phyloP scores from a whole-genome alignment of 2,888 invertebrate species.

The Nemotelus pantherinus region DNA sequence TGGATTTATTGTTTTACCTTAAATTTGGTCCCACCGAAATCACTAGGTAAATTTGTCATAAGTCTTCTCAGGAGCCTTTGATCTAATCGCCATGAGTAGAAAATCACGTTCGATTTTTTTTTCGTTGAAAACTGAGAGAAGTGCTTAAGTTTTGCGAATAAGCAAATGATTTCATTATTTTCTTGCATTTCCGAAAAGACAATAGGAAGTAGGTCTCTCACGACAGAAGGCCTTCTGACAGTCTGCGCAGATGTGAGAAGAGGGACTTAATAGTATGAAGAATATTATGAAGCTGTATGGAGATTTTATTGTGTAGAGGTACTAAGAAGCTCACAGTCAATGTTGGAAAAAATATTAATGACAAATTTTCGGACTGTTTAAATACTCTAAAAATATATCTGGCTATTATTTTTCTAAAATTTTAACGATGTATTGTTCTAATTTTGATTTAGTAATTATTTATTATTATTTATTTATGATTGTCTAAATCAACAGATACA shows the following conservation, averaged over 20 bases:
- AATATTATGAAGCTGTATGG: neutral
- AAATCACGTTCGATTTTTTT: constrained; percentile 29
- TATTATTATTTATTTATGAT: too few relatives aligned
- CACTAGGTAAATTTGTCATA: neutral
- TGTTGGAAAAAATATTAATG: neutral
- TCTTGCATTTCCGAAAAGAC: neutral
- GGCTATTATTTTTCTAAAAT: too few relatives aligned
- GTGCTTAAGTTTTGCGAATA: constrained; percentile 14
- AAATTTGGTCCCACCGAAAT: constrained; percentile 27
- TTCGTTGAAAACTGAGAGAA: constrained; percentile 7
- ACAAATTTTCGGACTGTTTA: too few relatives aligned
- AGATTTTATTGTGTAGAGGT: neutral
- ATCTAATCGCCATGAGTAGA: constrained; percentile 2
- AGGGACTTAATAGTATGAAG: neutral
- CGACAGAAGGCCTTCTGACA: constrained; percentile 22
- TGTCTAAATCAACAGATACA: too few relatives aligned
- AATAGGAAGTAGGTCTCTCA: constrained; percentile 21
- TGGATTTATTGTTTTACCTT: neutral
- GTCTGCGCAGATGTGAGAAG: neutral
- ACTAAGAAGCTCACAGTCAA: neutral
- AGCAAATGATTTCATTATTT: constrained; percentile 18
- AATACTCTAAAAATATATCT: too few relatives aligned
- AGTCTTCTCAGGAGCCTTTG: neutral
- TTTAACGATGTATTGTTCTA: too few relatives aligned
- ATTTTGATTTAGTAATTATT: too few relatives aligned